These are phyloP conservation scores for Bombus turneri DNA, from an alignment of 1,140 invertebrate species.

Conservation along the genomic window DNA sequence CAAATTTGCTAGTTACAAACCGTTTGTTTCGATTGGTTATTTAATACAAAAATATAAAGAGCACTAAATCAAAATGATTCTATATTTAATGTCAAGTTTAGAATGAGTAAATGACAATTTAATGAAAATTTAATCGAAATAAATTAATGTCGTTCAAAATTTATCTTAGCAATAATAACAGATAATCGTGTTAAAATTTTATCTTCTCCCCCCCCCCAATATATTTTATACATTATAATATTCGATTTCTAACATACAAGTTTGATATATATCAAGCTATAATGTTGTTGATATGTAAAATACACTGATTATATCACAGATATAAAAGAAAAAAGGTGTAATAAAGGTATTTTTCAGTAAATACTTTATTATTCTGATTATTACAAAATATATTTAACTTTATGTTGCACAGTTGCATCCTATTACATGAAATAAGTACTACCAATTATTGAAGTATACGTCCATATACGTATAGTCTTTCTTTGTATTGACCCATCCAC, in stretches of 20 bases:
- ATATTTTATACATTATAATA: neutral
- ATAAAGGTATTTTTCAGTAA: neutral
- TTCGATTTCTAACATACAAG: neutral
- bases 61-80: neutral
- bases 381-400: neutral
- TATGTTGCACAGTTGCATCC: neutral
- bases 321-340: neutral
- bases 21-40: neutral
- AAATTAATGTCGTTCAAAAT: neutral
- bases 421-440: neutral
- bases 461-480: neutral
- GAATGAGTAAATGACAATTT: neutral
- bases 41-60: neutral
- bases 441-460: neutral
- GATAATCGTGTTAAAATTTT: neutral
- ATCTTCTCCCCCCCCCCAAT: neutral
- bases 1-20: neutral
- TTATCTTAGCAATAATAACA: neutral
- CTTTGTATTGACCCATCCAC: constrained; percentile 58
- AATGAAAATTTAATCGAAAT: neutral
- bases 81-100: neutral
- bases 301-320: neutral
- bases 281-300: neutral
- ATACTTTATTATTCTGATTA: neutral
- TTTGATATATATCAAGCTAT: neutral